Evolutionary conservation across 2,113 vertebrate species (phyloP).

Genomic region (Dipodomys stephensi): DNA sequence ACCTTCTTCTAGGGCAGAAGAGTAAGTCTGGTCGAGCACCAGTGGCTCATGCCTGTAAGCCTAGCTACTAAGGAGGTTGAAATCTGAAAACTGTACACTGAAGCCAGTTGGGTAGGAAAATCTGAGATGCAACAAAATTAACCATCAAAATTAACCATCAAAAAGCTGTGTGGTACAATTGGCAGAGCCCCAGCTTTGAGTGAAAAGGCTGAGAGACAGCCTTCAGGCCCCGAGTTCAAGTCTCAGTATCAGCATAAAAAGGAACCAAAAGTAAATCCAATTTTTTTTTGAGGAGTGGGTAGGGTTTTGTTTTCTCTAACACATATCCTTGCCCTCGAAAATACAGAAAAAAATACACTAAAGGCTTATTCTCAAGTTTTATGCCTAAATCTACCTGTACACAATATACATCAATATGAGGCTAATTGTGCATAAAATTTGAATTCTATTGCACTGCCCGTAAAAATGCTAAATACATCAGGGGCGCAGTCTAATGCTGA

Average conservation of each 20-base stretch:
- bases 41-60: no score
- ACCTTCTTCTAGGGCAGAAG: neutral
- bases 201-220: no score
- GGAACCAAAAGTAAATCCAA: neutral
- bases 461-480: conserved; percentile 80
- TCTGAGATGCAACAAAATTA: no score
- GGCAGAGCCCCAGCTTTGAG: no score
- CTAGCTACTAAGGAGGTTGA: no score
- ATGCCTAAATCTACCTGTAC: conserved; percentile 78
- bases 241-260: no score
- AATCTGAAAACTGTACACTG: no score
- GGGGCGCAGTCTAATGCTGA: conserved; percentile 65
- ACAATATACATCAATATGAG: conserved; percentile 78
- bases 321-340: conserved; percentile 38
- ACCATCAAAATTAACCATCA: no score
- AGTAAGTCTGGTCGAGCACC: no score
- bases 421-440: conserved; percentile 86
- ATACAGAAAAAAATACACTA: conserved; percentile 66
- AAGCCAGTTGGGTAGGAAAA: no score
- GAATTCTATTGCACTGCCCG: conserved; percentile 80
- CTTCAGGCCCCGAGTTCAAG: no score
- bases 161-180: no score
- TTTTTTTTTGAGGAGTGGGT: neutral
- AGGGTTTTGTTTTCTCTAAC: conserved; percentile 13
- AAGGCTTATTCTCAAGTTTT: conserved; percentile 69